These are phyloP conservation scores for Orius insidiosus DNA, from an alignment of 1,140 invertebrate genomes.

Conservation along the genomic window DNA sequence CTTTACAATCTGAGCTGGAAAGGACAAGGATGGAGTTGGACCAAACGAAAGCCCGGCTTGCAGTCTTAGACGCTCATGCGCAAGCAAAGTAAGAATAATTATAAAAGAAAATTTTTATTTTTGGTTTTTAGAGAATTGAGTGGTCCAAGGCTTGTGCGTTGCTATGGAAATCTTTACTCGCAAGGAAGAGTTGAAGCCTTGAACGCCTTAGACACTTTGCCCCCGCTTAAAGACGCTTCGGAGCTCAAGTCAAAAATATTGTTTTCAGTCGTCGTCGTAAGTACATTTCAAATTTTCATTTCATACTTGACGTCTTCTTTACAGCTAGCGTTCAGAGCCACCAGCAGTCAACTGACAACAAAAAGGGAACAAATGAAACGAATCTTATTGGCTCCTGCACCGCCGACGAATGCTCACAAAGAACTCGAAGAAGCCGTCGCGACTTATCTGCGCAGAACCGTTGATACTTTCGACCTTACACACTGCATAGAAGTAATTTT, in stretches of 20 bases:
- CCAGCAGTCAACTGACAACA: constrained; percentile 30
- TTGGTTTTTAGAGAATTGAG: constrained; percentile 28
- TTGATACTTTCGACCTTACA: constrained; percentile 35
- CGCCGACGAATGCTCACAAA: constrained; percentile 18
- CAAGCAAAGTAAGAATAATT: constrained; percentile 18
- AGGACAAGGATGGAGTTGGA: constrained; percentile 31
- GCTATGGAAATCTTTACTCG: constrained; percentile 68
- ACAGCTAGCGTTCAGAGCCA: constrained; percentile 41
- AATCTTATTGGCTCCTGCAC: constrained; percentile 31
- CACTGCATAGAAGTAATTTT: constrained; percentile 34
- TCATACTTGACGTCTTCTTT: constrained; percentile 10
- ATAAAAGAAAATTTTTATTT: too few relatives aligned
- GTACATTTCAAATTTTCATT: constrained; percentile 25
- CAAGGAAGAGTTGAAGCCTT: constrained; percentile 68
- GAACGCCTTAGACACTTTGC: constrained; percentile 60
- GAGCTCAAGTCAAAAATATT: constrained; percentile 85
- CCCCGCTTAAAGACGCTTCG: constrained; percentile 56
- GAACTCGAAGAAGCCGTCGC: constrained; percentile 33
- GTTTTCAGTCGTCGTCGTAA: constrained; percentile 86
- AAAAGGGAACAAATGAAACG: constrained; percentile 32
- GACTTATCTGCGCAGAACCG: constrained; percentile 32
- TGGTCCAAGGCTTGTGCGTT: constrained; percentile 40
- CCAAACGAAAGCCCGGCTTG: constrained; percentile 29
- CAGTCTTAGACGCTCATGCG: constrained; percentile 21
- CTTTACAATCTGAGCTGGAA: constrained; percentile 29